Conservation (phyloP, 2,113 vertebrate species). For the Pachypanchax playfairii region DNA sequence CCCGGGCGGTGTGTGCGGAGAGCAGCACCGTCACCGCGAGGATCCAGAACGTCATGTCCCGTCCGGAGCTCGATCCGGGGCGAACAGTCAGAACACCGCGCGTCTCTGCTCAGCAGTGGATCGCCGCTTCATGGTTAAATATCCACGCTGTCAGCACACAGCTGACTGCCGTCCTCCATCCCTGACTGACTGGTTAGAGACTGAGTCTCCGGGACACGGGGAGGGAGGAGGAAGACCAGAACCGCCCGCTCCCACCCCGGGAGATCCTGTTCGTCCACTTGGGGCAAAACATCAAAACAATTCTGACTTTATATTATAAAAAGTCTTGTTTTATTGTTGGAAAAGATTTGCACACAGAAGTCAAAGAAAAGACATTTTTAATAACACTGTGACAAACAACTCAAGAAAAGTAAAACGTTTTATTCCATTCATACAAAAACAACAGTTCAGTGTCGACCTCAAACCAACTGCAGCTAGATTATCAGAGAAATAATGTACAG, state of each 20-base stretch:
- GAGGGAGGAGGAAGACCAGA: constrained; percentile 5
- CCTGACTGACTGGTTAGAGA: constrained; percentile 17
- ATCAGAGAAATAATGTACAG: constrained; percentile 77
- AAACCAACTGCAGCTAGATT: constrained; percentile 68
- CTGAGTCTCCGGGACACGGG: not conserved
- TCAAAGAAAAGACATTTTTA: constrained; percentile 72
- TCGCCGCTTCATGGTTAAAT: not conserved
- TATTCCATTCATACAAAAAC: constrained; percentile 81
- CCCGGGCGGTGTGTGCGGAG: not conserved
- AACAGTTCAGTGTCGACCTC: constrained; percentile 70
- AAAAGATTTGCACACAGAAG: not conserved
- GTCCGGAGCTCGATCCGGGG: constrained; percentile 46
- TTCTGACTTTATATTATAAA: not conserved
- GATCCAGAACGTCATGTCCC: constrained; percentile 39
- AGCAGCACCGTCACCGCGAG: constrained; percentile 30
- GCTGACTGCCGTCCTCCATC: constrained; percentile 43
- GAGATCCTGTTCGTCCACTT: not conserved
- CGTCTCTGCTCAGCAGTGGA: not conserved
- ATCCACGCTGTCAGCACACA: constrained; percentile 9
- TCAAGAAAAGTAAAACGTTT: constrained; percentile 75
- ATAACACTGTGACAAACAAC: constrained; percentile 56
- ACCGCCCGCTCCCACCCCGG: constrained; percentile 45
- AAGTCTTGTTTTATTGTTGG: not conserved
- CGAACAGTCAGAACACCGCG: not conserved
- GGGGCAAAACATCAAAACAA: too few relatives aligned